phyloP scores from a whole-genome alignment of 2,797 vertebrate genomes.

The Gephyroberyx darwinii region DNA sequence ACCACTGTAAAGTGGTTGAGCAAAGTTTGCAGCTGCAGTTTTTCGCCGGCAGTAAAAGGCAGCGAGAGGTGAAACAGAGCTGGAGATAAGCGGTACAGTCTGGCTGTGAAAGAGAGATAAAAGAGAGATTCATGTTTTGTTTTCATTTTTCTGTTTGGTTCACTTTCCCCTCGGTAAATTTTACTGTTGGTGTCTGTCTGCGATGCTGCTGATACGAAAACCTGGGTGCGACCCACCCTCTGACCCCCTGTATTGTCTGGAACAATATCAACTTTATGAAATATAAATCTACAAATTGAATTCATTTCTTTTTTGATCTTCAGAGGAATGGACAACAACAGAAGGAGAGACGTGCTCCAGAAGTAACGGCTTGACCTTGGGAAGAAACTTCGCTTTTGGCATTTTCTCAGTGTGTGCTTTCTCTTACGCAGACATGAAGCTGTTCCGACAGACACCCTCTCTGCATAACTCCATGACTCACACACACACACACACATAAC shows the following conservation, averaged over 20 bases:
- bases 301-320: conserved; percentile 22
- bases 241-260: conserved; percentile 9
- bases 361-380: conserved; percentile 22
- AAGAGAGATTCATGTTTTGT: conserved; percentile 57
- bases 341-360: conserved; percentile 5
- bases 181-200: conserved; percentile 15
- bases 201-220: too few species aligned
- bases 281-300: conserved; percentile 7
- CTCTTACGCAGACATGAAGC: conserved; percentile 66
- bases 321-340: conserved; percentile 25
- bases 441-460: conserved; percentile 35
- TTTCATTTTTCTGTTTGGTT: conserved; percentile 53
- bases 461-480: conserved; percentile 30
- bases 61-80: conserved; percentile 49
- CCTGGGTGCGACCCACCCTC: background rate
- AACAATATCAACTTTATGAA: conserved; percentile 12
- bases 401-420: conserved; percentile 57
- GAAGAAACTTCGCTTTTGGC: conserved; percentile 45
- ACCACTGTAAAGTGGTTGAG: conserved; percentile 59
- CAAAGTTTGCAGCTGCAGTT: conserved; percentile 69
- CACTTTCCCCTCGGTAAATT: conserved; percentile 26
- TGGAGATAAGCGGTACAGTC: conserved; percentile 52
- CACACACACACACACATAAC: conserved; percentile 32
- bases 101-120: conserved; percentile 49
- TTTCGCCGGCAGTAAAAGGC: conserved; percentile 60